Evolutionary conservation across 2,888 invertebrate species (phyloP).

Genomic region (Ochropleura plecta): DNA sequence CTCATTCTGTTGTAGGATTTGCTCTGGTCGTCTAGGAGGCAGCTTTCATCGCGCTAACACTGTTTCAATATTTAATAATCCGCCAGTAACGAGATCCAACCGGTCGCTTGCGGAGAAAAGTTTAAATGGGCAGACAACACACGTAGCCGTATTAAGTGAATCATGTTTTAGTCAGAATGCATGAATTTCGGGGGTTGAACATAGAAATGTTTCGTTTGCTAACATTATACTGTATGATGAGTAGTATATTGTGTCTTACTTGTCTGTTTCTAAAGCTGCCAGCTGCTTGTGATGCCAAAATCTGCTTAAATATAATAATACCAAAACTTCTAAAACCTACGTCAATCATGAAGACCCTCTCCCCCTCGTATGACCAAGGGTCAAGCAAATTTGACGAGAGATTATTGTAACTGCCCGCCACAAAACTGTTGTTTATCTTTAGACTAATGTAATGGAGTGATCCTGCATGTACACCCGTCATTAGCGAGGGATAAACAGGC

Average conservation of each 20-base stretch:
- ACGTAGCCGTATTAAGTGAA: constrained; percentile 55
- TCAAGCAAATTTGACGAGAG: constrained; percentile 86
- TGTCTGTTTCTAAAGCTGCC: neutral
- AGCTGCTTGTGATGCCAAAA: too few species aligned
- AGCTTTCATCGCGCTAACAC: constrained; percentile 85
- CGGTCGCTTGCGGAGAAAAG: constrained; percentile 82
- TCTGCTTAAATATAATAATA: constrained; percentile 8
- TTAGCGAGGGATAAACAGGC: constrained; percentile 67
- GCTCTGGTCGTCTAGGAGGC: constrained; percentile 84
- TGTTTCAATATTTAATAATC: constrained; percentile 90
- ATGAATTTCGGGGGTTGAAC: constrained; percentile 5
- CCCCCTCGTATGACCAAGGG: constrained; percentile 66
- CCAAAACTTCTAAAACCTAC: constrained; percentile 19
- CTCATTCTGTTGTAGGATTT: constrained; percentile 73
- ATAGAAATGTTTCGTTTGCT: neutral
- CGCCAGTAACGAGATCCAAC: constrained; percentile 85
- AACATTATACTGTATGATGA: neutral
- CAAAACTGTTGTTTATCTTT: constrained; percentile 83
- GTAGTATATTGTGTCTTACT: neutral
- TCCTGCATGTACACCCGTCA: constrained; percentile 70
- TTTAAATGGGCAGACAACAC: constrained; percentile 85
- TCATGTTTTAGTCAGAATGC: constrained; percentile 37
- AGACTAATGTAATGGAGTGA: constrained; percentile 83
- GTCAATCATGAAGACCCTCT: constrained; percentile 38
- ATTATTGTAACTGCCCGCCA: constrained; percentile 82